phyloP scores from a whole-genome alignment of 2,888 invertebrate species.

The Dimorphilus gyrociliatus region DNA sequence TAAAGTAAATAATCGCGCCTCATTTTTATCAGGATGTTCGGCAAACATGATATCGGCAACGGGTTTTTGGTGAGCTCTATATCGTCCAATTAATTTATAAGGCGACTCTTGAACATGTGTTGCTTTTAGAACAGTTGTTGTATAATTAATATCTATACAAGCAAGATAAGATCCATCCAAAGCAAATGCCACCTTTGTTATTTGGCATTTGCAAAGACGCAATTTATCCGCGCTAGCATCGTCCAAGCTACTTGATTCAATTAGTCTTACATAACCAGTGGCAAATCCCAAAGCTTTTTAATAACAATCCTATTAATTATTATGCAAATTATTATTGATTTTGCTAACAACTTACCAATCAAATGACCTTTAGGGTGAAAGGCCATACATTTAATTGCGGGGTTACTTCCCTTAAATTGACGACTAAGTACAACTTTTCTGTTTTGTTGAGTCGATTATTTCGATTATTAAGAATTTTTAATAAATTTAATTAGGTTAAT shows the following conservation, averaged over 20 bases:
- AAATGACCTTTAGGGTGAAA: no score
- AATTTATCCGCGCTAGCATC: conserved; percentile 28
- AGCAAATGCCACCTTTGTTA: conserved; percentile 34
- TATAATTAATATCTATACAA: no score
- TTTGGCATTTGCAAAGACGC: conserved; percentile 27
- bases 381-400: no score
- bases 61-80: conserved; percentile 35
- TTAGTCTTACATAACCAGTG: conserved; percentile 23
- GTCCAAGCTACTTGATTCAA: conserved; percentile 31
- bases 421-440: no score
- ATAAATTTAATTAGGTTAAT: no score
- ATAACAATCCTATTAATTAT: conserved; percentile 1
- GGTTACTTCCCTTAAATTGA: no score
- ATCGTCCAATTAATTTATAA: conserved; percentile 30
- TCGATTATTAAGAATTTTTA: no score
- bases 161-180: conserved; percentile 29
- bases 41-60: conserved; percentile 35
- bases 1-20: conserved; percentile 28
- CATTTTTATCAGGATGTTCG: conserved; percentile 25
- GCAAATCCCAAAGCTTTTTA: conserved; percentile 8
- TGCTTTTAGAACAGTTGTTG: no score
- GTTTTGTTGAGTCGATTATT: no score
- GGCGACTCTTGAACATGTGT: conserved; percentile 13
- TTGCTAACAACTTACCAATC: no score
- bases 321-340: not conserved